Base-by-base conservation (phyloP, 2,797 vertebrate genomes). In the Syngnathus acus region DNA sequence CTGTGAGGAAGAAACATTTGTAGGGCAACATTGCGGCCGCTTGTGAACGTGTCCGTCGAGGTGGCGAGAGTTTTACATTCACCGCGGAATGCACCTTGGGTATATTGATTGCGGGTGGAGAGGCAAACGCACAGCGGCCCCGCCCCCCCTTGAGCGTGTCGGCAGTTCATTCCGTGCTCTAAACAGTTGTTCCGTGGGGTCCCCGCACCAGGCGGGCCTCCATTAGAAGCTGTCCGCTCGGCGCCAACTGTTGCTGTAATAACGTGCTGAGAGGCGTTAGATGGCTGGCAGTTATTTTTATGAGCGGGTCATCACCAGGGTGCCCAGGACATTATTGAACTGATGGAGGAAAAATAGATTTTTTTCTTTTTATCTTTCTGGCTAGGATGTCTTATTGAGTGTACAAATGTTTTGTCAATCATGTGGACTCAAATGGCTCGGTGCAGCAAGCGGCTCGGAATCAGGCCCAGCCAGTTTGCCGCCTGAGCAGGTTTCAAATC, bases 31-130 rank as follows among this genome's bases (percentile, higher is more conserved):
- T 68, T 72, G 67, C 65, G 60, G 76, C 74, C 80, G 81, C 40
- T 67, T 78, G 75, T 73, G 74, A 82, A 73, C 66, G 45, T 77
- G 74, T 67, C 63, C 55, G 71, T 73, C 19, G 48, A 68, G 62
- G 77, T 65, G 66, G 70, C 68, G 66, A 65, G 58, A 68, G 70
- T 73, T 87, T 62, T 62, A 62, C 8, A 85, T 86, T 74, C 81
- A 65, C 64, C 65, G 65, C 7, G 83, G 82, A 89, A 88, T 86
- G 79, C 54, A 45, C 63, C 65, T 51, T 73, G 61, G 69, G 72
- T 87, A 72, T 84, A 82, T 90, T 85, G 85, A 71, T 77, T 64
- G 32, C 69, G 74, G 75, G 69, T 58, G 9, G 57, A 55, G 67
- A 72, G 68, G 73, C 70, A 70, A 69, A 76, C 64, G 74, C 65